These are phyloP conservation scores for Pungitius pungitius DNA, from an alignment of 2,113 vertebrate species.

Conservation along the genomic window DNA sequence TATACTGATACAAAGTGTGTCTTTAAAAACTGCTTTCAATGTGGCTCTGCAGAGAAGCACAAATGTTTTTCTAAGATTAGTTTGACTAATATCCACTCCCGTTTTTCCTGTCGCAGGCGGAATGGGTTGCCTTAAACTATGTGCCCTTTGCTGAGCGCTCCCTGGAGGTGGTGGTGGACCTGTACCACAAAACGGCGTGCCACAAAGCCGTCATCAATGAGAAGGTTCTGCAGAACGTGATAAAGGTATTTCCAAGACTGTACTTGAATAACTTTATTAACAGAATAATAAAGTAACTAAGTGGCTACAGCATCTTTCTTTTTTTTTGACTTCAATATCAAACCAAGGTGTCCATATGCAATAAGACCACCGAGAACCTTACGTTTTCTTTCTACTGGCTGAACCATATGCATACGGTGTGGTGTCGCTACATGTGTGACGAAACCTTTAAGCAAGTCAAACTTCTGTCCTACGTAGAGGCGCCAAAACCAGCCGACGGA, in stretches of 20 bases:
- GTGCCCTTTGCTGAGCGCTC: constrained; percentile 98
- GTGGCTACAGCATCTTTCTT: not conserved
- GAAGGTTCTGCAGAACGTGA: constrained; percentile 94
- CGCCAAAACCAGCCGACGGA: not conserved
- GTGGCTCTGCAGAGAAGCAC: constrained; percentile 11
- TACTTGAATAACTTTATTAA: too few species aligned
- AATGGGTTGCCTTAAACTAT: constrained; percentile 99
- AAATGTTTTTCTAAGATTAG: not conserved
- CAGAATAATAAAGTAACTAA: not conserved
- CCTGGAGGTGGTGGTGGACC: constrained; percentile 94
- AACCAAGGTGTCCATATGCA: not conserved
- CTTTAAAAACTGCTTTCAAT: constrained; percentile 63
- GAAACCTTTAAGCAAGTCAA: not conserved
- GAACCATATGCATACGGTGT: not conserved
- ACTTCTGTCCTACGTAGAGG: not conserved
- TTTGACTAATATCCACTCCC: not conserved
- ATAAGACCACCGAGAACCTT: too few species aligned
- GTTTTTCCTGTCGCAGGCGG: constrained; percentile 82
- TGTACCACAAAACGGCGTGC: constrained; percentile 98
- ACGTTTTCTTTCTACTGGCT: not conserved
- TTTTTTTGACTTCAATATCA: not conserved
- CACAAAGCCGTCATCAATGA: constrained; percentile 98
- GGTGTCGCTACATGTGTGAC: not conserved
- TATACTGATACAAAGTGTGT: constrained; percentile 59
- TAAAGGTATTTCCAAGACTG: constrained; percentile 85